These are phyloP conservation scores for Kuschelorhynchus macadamiae DNA, from an alignment of 2,888 invertebrate genomes.

Conservation along the genomic window DNA sequence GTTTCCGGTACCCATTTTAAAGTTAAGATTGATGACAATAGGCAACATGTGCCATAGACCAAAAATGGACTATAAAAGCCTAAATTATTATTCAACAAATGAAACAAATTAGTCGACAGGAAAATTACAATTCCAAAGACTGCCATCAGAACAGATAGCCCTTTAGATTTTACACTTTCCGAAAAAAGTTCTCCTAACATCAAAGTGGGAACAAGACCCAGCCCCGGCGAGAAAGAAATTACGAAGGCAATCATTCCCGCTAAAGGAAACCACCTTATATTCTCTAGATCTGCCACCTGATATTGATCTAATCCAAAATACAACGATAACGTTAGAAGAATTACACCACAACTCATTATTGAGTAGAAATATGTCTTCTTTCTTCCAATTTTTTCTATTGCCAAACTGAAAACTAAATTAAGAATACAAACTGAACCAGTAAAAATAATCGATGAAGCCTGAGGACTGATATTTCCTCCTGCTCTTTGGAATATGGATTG, in stretches of 20 bases:
- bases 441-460: no score
- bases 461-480: no score
- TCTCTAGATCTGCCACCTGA: slow-evolving; percentile 46
- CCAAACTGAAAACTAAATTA: no score
- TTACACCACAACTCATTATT: no score
- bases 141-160: slow-evolving; percentile 47
- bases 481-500: no score
- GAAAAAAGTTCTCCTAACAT: slow-evolving; percentile 62
- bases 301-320: slow-evolving; percentile 58
- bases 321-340: slow-evolving; percentile 50
- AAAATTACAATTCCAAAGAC: slow-evolving; percentile 16
- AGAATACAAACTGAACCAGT: no score
- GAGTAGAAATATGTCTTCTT: no score
- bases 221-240: slow-evolving; percentile 51
- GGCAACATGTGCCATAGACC: slow-evolving; percentile 58
- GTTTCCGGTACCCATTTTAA: no score
- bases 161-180: slow-evolving; percentile 60
- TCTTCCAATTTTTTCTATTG: no score
- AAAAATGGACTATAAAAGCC: slow-evolving; percentile 61
- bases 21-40: slow-evolving; percentile 55
- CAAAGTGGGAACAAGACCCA: no score
- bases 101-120: slow-evolving; percentile 45
- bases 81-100: slow-evolving; percentile 54
- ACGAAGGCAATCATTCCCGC: slow-evolving; percentile 55
- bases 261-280: slow-evolving; percentile 58